phyloP scores from a whole-genome alignment of 2,113 vertebrate genomes.

The Brachionichthys hirsutus region DNA sequence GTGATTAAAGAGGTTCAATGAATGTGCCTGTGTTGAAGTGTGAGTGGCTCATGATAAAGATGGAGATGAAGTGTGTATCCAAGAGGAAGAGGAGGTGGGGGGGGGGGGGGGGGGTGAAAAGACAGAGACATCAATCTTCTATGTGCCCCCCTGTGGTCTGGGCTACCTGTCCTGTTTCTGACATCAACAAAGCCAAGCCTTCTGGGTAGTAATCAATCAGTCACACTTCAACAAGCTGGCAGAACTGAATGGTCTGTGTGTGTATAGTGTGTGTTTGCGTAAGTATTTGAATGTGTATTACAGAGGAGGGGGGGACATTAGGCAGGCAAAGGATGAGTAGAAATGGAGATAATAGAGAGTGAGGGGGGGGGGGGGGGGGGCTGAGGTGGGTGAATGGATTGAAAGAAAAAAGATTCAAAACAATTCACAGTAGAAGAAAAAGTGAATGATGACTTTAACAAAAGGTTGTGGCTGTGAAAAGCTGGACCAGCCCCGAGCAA shows the following conservation, averaged over 20 bases:
- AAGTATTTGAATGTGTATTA: constrained; percentile 29
- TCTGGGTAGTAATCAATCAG: constrained; percentile 77
- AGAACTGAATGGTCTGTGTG: constrained; percentile 56
- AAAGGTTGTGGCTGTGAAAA: no score
- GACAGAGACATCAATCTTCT: constrained; percentile 68
- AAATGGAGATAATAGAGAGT: constrained; percentile 45
- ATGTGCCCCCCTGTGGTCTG: constrained; percentile 58
- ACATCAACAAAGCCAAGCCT: constrained; percentile 72
- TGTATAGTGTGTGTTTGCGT: constrained; percentile 14
- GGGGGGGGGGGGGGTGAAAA: constrained; percentile 5
- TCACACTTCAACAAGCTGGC: constrained; percentile 67
- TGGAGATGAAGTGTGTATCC: not conserved
- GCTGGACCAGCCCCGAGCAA: no score
- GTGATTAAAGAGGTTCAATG: no score
- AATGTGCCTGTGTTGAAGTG: constrained; percentile 10
- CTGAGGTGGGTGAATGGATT: constrained; percentile 5
- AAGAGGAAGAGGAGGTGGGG: constrained; percentile 20
- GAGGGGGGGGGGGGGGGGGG: constrained; percentile 18
- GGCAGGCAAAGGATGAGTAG: constrained; percentile 43
- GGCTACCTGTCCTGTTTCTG: constrained; percentile 72
- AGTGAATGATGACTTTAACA: no score
- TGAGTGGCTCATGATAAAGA: constrained; percentile 20
- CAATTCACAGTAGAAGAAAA: not conserved
- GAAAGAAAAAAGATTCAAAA: constrained; percentile 1
- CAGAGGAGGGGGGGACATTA: constrained; percentile 44